Evolutionary conservation across 2,888 invertebrate genomes (phyloP).

Genomic region (Pheosia gnoma): DNA sequence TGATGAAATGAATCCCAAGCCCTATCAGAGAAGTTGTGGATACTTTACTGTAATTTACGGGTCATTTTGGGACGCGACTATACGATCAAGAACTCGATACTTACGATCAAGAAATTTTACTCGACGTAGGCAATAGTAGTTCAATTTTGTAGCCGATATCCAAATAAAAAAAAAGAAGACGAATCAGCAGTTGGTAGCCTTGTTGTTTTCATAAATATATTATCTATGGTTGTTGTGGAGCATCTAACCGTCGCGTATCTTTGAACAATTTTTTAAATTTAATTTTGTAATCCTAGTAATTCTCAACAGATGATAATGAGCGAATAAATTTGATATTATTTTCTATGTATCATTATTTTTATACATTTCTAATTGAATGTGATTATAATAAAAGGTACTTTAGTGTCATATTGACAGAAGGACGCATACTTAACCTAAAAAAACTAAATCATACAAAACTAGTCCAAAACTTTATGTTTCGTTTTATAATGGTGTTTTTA

Average conservation of each 20-base stretch:
- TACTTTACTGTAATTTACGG: no score
- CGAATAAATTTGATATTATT: neutral
- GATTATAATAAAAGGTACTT: neutral
- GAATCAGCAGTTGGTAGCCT: no score
- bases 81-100: no score
- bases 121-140: no score
- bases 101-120: no score
- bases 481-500: slow-evolving; percentile 55
- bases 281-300: slow-evolving; percentile 19
- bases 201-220: no score
- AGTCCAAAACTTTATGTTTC: slow-evolving; percentile 36
- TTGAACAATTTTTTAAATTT: slow-evolving; percentile 28
- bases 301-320: neutral
- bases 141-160: no score
- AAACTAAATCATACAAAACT: slow-evolving; percentile 32
- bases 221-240: no score
- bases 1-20: no score
- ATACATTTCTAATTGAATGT: neutral
- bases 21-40: no score
- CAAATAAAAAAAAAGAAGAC: no score
- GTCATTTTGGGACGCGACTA: no score
- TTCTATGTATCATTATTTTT: neutral
- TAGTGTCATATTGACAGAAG: slow-evolving; percentile 10
- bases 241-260: slow-evolving; percentile 30
- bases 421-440: slow-evolving; percentile 46